Base-by-base conservation (phyloP, 30 jellyfish, hydroid and myxozoan genomes). In the Aurelia coerulea region DNA sequence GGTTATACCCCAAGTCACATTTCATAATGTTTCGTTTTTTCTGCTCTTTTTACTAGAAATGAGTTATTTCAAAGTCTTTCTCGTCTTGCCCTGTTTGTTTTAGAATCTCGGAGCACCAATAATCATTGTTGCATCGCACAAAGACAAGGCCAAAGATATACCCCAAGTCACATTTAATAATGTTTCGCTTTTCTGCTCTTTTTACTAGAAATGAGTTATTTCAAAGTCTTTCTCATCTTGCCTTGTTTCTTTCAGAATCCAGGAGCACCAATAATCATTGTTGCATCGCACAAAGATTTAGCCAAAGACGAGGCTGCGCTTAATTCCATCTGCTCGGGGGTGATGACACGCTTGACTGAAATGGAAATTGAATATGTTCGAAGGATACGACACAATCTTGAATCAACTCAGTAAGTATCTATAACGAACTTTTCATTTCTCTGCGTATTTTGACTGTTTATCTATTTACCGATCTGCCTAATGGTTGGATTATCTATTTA, bases 221-320 rank as follows among this genome's bases (percentile, higher is more conserved):
- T 17, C 10, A 16, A 33, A 15, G 46, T n/a, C 35, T 15, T 18
- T 15, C 60, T 0, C 17, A 3, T 60, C 53, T 60, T 13, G 18
- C n/a, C 54, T 7, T 17, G 33, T 58, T 15, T 56, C 53, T 4
- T 76, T 15, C 65, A 92, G 98, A 89, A 63, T n/a, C 98, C 98
- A 11, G 97, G 97, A 6, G 88, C 96, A 4, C 84, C 78, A 19
- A 81, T 92, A 5, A 71, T 92, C 33, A 87, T 92, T 4, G 98
- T 92, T 11, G 98, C 97, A 16, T 92, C 97, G 7, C 95, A 86
- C 68, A 74, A 69, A 67, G 98, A 92, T 77, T 63, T 92, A 39
- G 85, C 98, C 29, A 83, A 95, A 52, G 92, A 81, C 9, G 96
- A 87, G n/a, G 77, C 68, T 50, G 71, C 74, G 1, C 72, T 68